Conservation (phyloP, 2,113 vertebrate genomes). For the Poeciliopsis retropinna region DNA sequence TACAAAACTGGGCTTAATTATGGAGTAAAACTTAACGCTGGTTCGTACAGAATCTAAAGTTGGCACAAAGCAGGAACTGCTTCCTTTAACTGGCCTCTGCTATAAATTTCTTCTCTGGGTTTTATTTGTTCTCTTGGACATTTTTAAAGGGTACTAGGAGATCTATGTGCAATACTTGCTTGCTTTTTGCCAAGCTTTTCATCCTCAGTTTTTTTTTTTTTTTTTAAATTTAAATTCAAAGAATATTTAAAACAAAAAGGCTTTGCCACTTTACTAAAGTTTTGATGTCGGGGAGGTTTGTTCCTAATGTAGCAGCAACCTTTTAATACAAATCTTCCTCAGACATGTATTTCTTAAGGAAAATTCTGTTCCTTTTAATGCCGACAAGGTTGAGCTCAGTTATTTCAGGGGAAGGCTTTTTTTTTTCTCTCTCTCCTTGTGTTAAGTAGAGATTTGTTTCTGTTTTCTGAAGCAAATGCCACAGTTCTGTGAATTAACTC, state of each 20-base stretch:
- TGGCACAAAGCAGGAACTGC: slow-evolving; percentile 32
- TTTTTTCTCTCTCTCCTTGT: slow-evolving; percentile 58
- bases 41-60: background rate
- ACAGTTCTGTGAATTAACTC: slow-evolving; percentile 85
- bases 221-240: slow-evolving; percentile 62
- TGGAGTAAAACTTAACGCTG: slow-evolving; percentile 28
- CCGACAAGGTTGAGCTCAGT: slow-evolving; percentile 85
- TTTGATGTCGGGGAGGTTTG: slow-evolving; percentile 83
- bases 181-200: slow-evolving; percentile 81
- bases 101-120: background rate
- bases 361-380: slow-evolving; percentile 85
- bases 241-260: slow-evolving; percentile 56
- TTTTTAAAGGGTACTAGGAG: slow-evolving; percentile 81
- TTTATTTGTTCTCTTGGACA: slow-evolving; percentile 45
- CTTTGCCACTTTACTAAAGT: slow-evolving; percentile 96
- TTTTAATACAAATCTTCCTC: slow-evolving; percentile 89
- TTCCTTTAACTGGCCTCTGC: slow-evolving; percentile 48
- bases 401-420: slow-evolving; percentile 79
- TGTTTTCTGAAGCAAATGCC: slow-evolving; percentile 92
- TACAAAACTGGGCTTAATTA: slow-evolving; percentile 24
- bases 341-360: slow-evolving; percentile 83
- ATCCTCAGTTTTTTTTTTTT: slow-evolving; percentile 33
- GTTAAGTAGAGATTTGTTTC: slow-evolving; percentile 90
- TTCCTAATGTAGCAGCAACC: slow-evolving; percentile 97
- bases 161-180: slow-evolving; percentile 92